Evolutionary conservation across 2,888 invertebrate species (phyloP), one percentile per base, ranked within the genome.

Genomic region (Chromoteleia sp.): DNA sequence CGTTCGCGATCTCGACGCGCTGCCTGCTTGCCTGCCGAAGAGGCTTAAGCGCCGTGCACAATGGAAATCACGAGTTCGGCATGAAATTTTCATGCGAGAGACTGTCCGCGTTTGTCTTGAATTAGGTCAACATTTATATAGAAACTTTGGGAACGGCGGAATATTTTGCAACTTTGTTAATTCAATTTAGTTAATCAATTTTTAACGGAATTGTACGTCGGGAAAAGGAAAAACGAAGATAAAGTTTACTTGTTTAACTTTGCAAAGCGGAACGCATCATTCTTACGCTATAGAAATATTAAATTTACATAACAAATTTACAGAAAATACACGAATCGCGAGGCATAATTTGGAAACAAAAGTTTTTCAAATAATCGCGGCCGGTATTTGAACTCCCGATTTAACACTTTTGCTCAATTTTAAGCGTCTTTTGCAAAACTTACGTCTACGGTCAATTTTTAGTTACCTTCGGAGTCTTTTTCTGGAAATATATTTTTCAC

Each of bases 111-210:
- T 30, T 50, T 59, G 50, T 48, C 41, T 45, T 50, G 59, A 71
- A 71, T 71, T 71, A 33, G 71, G 71, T 71, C 71, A 71, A 59
- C 58, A 59, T 71, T 71, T 59, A 70, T 70, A 54, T 41, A 41
- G 43, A 41, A 54, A 67, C 54, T 67, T 67, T 14, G 63, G 12
- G 7, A 50, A 15, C 17, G 52, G 14, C 50, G 67, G 25, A 43
- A 67, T 36, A 54, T 67, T 67, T 67, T 56, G 54, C 56, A 68
- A 68, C 56, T 56, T 56, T 45, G 19, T 30, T 63, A n/a, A 29
- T 54, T 41, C 41, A 41, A 67, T 52, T 30, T 30, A 8, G 52
- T 17, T 54, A 54, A 67, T 67, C 21, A 7, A 67, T 67, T 52
- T 52, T 54, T 41, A 29, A 67, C 30, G 17, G 25, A 10, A 54